These are phyloP conservation scores for Busseola fusca DNA, from an alignment of 2,888 invertebrate species.

Conservation along the genomic window DNA sequence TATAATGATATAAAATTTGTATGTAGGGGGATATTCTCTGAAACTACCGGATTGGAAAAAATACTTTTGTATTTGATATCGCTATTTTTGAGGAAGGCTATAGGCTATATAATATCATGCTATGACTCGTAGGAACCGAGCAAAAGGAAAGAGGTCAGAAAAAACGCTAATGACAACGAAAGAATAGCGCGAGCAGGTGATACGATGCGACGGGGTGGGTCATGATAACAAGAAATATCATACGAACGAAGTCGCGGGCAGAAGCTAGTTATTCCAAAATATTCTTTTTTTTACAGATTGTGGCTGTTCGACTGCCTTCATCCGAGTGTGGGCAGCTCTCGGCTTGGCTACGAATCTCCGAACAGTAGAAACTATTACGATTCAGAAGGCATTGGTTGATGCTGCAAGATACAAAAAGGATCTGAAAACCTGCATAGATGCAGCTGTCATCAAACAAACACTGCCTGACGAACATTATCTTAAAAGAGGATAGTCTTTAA, in stretches of 20 bases:
- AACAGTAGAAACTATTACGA: conserved; percentile 90
- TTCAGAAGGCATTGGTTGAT: conserved; percentile 90
- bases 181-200: neutral
- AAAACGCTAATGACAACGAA: neutral
- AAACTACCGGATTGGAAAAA: too few species aligned
- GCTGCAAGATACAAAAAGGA: conserved; percentile 88
- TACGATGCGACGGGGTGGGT: neutral
- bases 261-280: neutral
- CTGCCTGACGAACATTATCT: conserved; percentile 87
- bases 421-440: conserved; percentile 88
- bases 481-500: conserved; percentile 68
- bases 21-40: too few species aligned
- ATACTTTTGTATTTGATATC: too few species aligned
- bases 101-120: too few species aligned
- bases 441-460: conserved; percentile 78
- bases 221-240: neutral
- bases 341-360: conserved; percentile 90
- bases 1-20: too few species aligned
- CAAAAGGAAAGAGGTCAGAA: too few species aligned
- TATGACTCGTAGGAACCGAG: too few species aligned
- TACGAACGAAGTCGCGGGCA: neutral
- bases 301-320: conserved; percentile 91
- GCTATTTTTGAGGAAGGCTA: too few species aligned
- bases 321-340: conserved; percentile 92
- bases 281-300: conserved; percentile 73